A percentile compares a stretch with the other conserved stretches of the same genome.
Evolutionary conservation across 2,888 invertebrate species (phyloP).

Genomic region (Desoria tigrina): DNA sequence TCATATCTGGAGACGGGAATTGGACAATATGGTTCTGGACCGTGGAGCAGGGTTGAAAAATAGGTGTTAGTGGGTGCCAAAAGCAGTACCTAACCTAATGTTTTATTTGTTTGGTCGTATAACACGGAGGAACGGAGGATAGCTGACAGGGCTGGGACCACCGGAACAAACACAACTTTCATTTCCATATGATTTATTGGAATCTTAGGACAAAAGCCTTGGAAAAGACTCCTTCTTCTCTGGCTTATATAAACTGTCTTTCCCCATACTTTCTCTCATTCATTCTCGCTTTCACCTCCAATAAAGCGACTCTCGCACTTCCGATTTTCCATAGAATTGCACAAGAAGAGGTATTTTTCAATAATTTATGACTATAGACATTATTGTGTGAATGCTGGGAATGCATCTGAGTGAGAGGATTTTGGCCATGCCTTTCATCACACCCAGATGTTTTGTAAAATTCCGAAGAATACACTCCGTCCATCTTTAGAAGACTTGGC

Average conservation of each 20-base stretch:
- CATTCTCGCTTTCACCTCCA: neutral
- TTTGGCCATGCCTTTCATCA: too few relatives aligned
- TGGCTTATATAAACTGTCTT: neutral
- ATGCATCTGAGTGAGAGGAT: too few relatives aligned
- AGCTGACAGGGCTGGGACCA: neutral
- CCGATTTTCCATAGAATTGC: neutral
- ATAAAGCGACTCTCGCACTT: neutral
- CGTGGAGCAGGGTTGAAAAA: neutral
- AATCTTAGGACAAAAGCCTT: neutral
- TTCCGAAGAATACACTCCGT: too few relatives aligned
- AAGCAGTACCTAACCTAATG: slow-evolving; percentile 3
- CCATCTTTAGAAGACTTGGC: too few relatives aligned
- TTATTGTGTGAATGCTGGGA: neutral
- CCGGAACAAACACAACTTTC: neutral
- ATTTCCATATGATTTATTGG: slow-evolving; percentile 11
- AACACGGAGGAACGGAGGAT: neutral
- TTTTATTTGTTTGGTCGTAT: slow-evolving; percentile 1
- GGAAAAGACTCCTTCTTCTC: neutral
- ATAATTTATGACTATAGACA: neutral
- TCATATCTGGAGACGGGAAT: too few relatives aligned
- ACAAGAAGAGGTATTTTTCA: neutral
- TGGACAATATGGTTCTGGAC: too few relatives aligned
- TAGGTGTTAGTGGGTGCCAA: neutral
- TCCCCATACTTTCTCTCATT: slow-evolving; percentile 1
- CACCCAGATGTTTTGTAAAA: too few relatives aligned